phyloP scores from a whole-genome alignment of 2,113 vertebrate species.

The Silurus glanis region DNA sequence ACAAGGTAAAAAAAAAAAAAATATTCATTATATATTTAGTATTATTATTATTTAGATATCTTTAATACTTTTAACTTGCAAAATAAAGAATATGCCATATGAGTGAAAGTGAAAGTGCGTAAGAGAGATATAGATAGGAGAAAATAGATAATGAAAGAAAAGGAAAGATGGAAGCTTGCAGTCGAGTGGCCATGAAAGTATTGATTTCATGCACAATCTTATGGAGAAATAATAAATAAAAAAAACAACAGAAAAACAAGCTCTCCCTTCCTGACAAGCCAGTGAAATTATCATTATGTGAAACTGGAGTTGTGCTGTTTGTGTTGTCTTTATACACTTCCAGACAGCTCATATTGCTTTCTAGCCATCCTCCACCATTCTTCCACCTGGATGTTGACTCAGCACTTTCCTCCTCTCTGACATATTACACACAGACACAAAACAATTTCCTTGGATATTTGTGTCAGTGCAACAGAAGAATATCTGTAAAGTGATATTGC shows the following conservation, averaged over 20 bases:
- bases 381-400: constrained; percentile 31
- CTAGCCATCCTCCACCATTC: constrained; percentile 37
- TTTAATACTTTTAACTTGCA: not conserved
- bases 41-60: too few relatives aligned
- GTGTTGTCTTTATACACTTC: constrained; percentile 57
- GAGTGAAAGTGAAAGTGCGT: not conserved
- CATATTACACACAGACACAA: constrained; percentile 49
- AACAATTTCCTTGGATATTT: constrained; percentile 27
- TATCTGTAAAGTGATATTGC: constrained; percentile 25
- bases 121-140: not conserved
- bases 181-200: constrained; percentile 65
- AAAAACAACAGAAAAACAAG: constrained; percentile 29
- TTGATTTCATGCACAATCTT: constrained; percentile 64
- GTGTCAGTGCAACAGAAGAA: constrained; percentile 14
- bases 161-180: constrained; percentile 11
- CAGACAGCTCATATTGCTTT: constrained; percentile 54
- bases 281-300: constrained; percentile 56
- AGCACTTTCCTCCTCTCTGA: constrained; percentile 40
- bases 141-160: constrained; percentile 4
- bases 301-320: constrained; percentile 45
- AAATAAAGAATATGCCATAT: not conserved
- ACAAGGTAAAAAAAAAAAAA: too few relatives aligned
- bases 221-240: constrained; percentile 23
- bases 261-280: constrained; percentile 54
- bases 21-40: too few relatives aligned